These are phyloP conservation scores for Parazoanthus atlanticus DNA, from an alignment of 92 coral and sea anemone genomes.

Conservation along the genomic window DNA sequence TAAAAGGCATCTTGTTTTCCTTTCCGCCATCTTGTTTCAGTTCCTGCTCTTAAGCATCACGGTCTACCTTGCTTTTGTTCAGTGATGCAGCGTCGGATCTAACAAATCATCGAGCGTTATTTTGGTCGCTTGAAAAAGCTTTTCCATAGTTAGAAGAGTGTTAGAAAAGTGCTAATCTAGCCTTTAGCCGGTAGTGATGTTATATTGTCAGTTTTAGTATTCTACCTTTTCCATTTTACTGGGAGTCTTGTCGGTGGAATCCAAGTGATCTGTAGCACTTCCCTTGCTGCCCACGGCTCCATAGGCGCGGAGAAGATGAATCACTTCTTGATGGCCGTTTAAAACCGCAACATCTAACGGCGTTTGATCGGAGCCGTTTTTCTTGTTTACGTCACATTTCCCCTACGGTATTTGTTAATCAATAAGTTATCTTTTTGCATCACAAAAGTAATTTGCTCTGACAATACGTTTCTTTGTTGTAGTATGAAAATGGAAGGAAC, in stretches of 20 bases:
- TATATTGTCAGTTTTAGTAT: too few relatives aligned
- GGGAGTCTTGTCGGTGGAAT: background rate
- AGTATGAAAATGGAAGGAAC: too few relatives aligned
- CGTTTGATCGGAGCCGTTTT: background rate
- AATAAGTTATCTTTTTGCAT: background rate
- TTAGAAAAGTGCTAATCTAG: too few relatives aligned
- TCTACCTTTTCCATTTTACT: background rate
- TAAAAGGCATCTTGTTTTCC: too few relatives aligned
- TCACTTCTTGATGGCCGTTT: background rate
- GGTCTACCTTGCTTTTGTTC: too few relatives aligned
- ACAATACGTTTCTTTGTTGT: background rate
- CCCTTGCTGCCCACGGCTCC: background rate
- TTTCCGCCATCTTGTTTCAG: too few relatives aligned
- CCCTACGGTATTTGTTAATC: background rate
- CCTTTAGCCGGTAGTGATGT: too few relatives aligned
- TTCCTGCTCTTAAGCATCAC: too few relatives aligned
- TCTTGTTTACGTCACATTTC: background rate
- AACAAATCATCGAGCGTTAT: too few relatives aligned
- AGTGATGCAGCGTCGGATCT: too few relatives aligned
- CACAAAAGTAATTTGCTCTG: background rate
- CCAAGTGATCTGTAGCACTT: background rate
- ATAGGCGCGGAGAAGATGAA: background rate
- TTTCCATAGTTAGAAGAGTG: too few relatives aligned
- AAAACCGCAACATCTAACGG: background rate
- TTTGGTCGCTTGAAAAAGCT: too few relatives aligned